Percentiles rank a stretch among this genome's conserved stretches.
phyloP scores from a whole-genome alignment of 2,888 invertebrate species.

The Tromatobia lineatoria region DNA sequence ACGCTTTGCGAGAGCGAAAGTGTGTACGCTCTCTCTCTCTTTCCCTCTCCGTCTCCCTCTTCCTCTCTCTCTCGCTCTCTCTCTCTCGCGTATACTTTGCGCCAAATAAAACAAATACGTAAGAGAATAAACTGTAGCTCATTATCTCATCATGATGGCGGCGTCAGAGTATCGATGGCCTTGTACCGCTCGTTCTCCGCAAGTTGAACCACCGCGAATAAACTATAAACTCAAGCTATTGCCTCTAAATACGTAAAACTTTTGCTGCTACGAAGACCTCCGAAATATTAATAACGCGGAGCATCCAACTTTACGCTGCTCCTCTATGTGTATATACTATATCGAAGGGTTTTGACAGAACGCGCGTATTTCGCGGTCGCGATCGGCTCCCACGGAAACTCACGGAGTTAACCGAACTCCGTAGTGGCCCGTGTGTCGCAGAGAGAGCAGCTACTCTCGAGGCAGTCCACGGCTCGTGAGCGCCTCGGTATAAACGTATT shows the following conservation, averaged over 20 bases:
- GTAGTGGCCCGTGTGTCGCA: slow-evolving; percentile 69
- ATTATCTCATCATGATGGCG: slow-evolving; percentile 72
- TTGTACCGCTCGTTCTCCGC: slow-evolving; percentile 53
- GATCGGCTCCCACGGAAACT: slow-evolving; percentile 73
- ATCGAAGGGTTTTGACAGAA: slow-evolving; percentile 74
- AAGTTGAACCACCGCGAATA: neutral
- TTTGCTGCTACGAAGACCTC: neutral
- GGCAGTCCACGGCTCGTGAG: slow-evolving; percentile 75
- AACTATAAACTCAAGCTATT: neutral
- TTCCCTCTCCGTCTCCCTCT: slow-evolving; percentile 4
- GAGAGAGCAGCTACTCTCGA: slow-evolving; percentile 42
- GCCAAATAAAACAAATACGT: slow-evolving; percentile 65
- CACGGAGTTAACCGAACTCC: slow-evolving; percentile 74
- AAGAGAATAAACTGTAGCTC: slow-evolving; percentile 71
- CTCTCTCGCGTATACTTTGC: slow-evolving; percentile 36
- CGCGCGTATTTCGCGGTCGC: slow-evolving; percentile 81
- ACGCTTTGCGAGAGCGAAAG: slow-evolving; percentile 59
- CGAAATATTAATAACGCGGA: slow-evolving; percentile 27
- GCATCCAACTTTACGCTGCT: neutral
- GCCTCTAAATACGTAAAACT: neutral
- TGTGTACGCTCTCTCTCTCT: slow-evolving; percentile 3
- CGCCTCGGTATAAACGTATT: slow-evolving; percentile 73
- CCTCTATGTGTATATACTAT: neutral
- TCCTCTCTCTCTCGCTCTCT: slow-evolving; percentile 25
- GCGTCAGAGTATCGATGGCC: slow-evolving; percentile 70